A percentile compares a stretch with the other conserved stretches of the same genome.
Evolutionary conservation across 2,888 invertebrate genomes (phyloP).

Genomic region (Euphydryas editha): DNA sequence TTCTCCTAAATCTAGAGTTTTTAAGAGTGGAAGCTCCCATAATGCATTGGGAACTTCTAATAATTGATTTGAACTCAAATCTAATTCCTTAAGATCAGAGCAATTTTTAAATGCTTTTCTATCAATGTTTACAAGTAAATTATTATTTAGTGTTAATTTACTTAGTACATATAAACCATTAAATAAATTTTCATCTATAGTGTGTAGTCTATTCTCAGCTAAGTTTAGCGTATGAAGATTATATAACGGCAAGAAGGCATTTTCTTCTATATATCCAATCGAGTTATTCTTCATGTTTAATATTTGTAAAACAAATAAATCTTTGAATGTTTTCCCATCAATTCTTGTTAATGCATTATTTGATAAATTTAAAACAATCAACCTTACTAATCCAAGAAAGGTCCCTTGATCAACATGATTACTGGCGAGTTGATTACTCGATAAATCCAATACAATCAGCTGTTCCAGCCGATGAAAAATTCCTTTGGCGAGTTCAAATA

Average conservation of each 20-base stretch:
- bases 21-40: constrained; percentile 91
- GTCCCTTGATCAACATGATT: constrained; percentile 93
- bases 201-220: constrained; percentile 93
- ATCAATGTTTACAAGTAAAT: constrained; percentile 91
- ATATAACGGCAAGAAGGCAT: constrained; percentile 93
- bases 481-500: constrained; percentile 91
- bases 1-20: constrained; percentile 95
- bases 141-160: constrained; percentile 93
- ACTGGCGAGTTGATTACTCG: constrained; percentile 92
- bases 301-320: constrained; percentile 93
- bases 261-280: constrained; percentile 94
- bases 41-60: constrained; percentile 92
- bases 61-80: constrained; percentile 93
- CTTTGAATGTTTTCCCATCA: constrained; percentile 93
- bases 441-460: constrained; percentile 92
- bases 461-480: constrained; percentile 93
- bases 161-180: constrained; percentile 93
- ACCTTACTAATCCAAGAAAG: constrained; percentile 92
- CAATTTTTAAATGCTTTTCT: constrained; percentile 93
- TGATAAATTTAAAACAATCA: constrained; percentile 93
- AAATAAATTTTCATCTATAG: constrained; percentile 91
- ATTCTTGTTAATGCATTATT: constrained; percentile 93
- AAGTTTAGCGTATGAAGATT: constrained; percentile 95
- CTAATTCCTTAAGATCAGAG: constrained; percentile 93
- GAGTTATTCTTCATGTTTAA: constrained; percentile 93